phyloP scores from a whole-genome alignment of 2,797 vertebrate species.

The Sternotherus odoratus region DNA sequence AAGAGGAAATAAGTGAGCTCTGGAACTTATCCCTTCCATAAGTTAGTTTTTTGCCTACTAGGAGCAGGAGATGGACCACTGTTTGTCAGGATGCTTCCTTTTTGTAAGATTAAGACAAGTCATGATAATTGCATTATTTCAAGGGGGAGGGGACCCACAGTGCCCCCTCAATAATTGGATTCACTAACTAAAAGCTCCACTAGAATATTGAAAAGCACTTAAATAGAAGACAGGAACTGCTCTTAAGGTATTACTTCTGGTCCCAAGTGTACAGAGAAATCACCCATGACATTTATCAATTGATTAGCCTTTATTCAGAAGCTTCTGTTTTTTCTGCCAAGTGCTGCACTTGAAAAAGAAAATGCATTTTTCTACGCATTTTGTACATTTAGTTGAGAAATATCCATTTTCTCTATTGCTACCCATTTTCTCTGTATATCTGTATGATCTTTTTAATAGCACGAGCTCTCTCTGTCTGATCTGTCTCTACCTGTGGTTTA shows the following conservation, averaged over 20 bases:
- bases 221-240: neutral
- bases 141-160: neutral
- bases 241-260: neutral
- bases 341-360: neutral
- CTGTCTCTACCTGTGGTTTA: fast-evolving
- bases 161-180: neutral
- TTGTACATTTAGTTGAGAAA: neutral
- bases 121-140: neutral
- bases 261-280: neutral
- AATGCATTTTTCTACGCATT: neutral
- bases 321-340: neutral
- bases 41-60: neutral
- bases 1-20: neutral
- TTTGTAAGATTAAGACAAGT: neutral
- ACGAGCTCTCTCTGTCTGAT: neutral
- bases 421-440: neutral
- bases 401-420: neutral
- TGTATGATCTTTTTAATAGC: neutral
- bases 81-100: neutral
- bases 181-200: neutral
- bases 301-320: neutral
- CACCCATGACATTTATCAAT: neutral
- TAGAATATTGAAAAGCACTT: neutral
- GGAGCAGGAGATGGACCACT: neutral
- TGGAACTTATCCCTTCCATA: neutral